phyloP scores from a whole-genome alignment of 2,113 vertebrate genomes.

The Pelecanoides urinatrix region DNA sequence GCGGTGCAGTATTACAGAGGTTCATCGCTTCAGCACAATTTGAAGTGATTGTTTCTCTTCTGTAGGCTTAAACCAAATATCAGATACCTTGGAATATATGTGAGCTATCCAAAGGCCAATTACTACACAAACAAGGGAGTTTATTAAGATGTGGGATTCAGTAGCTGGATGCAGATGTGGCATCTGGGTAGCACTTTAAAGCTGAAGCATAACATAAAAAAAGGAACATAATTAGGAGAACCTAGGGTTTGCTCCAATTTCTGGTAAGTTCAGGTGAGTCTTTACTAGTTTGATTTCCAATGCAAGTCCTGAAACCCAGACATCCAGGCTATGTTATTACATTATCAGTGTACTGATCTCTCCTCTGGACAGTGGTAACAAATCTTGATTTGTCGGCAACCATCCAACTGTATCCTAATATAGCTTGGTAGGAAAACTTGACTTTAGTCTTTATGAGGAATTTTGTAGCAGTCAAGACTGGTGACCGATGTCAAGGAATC shows the following conservation, averaged over 20 bases:
- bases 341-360: neutral
- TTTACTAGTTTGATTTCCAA: neutral
- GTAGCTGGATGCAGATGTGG: neutral
- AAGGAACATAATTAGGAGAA: neutral
- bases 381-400: neutral
- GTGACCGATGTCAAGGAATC: neutral
- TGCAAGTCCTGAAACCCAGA: neutral
- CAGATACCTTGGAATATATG: fast-evolving
- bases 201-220: neutral
- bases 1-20: neutral
- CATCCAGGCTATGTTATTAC: neutral
- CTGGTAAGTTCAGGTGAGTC: neutral
- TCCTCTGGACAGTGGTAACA: neutral
- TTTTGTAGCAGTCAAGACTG: neutral
- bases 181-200: neutral
- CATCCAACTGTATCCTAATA: neutral
- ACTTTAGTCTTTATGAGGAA: neutral
- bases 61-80: neutral
- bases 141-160: neutral
- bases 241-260: neutral
- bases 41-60: neutral
- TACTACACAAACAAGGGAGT: neutral
- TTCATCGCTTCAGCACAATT: neutral
- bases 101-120: neutral
- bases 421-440: neutral